Base-by-base conservation (phyloP, 92 coral and sea anemone genomes). In the Zoanthus solanderi region DNA sequence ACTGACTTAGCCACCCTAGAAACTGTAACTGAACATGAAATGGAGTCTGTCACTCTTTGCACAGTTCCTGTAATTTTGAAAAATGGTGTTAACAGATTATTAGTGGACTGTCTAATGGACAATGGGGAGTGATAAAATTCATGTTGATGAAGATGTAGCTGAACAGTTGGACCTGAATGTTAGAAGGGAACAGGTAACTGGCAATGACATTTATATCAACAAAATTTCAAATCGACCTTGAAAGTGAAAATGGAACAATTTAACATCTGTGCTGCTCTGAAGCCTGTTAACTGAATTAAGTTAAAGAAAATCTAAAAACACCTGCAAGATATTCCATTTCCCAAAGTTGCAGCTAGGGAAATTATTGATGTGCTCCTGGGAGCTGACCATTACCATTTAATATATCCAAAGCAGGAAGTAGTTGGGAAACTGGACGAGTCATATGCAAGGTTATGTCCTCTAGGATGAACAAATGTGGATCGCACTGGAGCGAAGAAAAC, bases 401-500 rank as follows among this genome's bases (percentile, higher is more conserved):
- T 92, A 87, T 69, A 89, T 2, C 63, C 92, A 10, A 79, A 84
- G 86, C 78, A 89, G 50, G 92, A 85, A 76, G 79, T 88, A 1
- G 57, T 76, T 4, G 94, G 94, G 11, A 69, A 31, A 9, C 87
- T 75, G 71, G 78, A 85, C 45, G 83, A 88, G 44, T 92, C 92
- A 12, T 78, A 63, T 65, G 90, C 92, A 4, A 78, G 88, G 60
- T 87, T 87, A 9, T 87, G 86, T 29, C 96, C 94, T 4, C 65
- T 83, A 0, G 94, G 92, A 8, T 93, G 93, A 92, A 89, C 92
- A 65, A 94, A 93, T n/a, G 88, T 91, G 9, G 93, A 93, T 15
- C 83, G 78, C 71, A 71, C 88, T n/a, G 74, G 72, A 6, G 56
- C 30, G 7, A 63, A 31, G 14, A 72, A 18, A 66, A 54, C 1